These are phyloP conservation scores for Myrmecobius fasciatus DNA, from an alignment of 2,113 vertebrate genomes.

Conservation along the genomic window DNA sequence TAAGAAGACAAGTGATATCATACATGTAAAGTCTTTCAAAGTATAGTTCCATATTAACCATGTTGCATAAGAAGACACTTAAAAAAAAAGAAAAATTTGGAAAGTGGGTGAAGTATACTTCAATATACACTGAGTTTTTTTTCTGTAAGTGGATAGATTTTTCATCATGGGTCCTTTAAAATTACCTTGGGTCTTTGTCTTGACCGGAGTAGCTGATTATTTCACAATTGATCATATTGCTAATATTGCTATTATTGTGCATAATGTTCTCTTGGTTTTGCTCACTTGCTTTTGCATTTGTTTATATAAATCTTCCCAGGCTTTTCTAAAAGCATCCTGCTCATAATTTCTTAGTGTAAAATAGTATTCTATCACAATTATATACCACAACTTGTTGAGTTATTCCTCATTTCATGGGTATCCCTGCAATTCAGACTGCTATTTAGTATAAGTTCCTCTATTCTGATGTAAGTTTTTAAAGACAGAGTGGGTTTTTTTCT, in stretches of 20 bases:
- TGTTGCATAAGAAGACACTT: neutral
- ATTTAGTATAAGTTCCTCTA: neutral
- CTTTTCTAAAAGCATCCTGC: neutral
- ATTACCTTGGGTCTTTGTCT: neutral
- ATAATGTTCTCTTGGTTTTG: neutral
- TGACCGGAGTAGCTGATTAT: neutral
- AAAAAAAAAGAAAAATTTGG: neutral
- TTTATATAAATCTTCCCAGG: neutral
- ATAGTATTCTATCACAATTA: neutral
- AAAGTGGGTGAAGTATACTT: neutral
- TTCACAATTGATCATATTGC: neutral
- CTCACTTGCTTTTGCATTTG: neutral
- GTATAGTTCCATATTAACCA: neutral
- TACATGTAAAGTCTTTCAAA: neutral
- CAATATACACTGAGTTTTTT: neutral
- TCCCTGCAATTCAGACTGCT: neutral
- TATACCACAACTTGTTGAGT: neutral
- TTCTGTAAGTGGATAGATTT: neutral
- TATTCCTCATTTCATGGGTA: neutral
- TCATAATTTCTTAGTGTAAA: neutral
- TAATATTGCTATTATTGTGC: neutral
- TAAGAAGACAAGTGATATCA: neutral
- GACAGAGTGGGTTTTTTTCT: neutral
- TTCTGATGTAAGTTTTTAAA: neutral
- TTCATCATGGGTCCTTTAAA: neutral